A percentile compares a stretch with the other conserved stretches of the same genome.
phyloP scores from a whole-genome alignment of 2,113 vertebrate species.

The Lampris incognitus region DNA sequence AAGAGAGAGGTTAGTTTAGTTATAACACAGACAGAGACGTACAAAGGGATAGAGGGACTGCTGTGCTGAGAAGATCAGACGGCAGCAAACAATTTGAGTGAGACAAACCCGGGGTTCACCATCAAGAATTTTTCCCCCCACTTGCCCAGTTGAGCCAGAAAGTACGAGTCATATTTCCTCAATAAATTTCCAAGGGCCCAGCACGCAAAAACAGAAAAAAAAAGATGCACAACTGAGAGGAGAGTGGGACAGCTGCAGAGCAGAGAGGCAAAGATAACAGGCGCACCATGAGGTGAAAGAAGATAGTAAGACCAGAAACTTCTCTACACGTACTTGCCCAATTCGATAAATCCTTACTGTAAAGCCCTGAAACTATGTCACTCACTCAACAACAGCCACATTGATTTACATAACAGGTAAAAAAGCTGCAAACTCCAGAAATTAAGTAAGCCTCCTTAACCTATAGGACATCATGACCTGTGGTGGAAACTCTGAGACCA shows the following conservation, averaged over 20 bases:
- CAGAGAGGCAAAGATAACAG: too few species aligned
- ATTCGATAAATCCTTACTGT: too few species aligned
- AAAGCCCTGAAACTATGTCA: background rate
- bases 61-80: constrained; percentile 56
- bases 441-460: constrained; percentile 38
- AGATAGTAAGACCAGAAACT: too few species aligned
- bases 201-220: too few species aligned
- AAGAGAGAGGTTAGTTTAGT: constrained; percentile 74
- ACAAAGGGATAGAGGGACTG: constrained; percentile 51
- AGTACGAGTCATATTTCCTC: too few species aligned
- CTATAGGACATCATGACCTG: constrained; percentile 28
- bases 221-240: too few species aligned
- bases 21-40: constrained; percentile 43
- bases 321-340: too few species aligned
- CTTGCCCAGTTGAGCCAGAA: too few species aligned
- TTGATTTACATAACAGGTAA: constrained; percentile 40
- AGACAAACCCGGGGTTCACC: background rate
- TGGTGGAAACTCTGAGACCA: constrained; percentile 14
- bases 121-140: too few species aligned
- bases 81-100: constrained; percentile 43
- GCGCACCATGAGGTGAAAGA: too few species aligned
- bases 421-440: constrained; percentile 11
- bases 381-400: constrained; percentile 44
- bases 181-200: too few species aligned
- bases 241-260: too few species aligned